Base-by-base conservation (phyloP, 2,797 vertebrate species). In the Xiphophorus birchmanni region DNA sequence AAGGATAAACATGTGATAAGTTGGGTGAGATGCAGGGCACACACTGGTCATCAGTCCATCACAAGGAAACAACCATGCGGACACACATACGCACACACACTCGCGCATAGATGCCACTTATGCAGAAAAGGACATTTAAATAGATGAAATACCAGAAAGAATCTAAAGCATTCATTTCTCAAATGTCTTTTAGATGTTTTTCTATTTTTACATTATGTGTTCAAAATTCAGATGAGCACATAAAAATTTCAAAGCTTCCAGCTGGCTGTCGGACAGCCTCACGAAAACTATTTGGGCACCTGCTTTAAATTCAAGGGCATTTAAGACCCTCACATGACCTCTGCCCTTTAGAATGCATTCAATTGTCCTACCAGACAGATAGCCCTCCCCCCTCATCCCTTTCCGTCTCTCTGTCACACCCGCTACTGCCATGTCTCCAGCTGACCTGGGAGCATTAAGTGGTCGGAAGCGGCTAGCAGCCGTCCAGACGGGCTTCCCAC, bases 381-480 rank as follows among this genome's bases (percentile, higher is more conserved):
- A 84, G 77, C 83, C 88, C 90, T 88, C 78, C 65, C 37, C 75
- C 50, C 76, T 52, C n/a, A 1, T 10, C 69, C 44, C 44, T 80
- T 81, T 80, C 73, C 65, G 78, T 44, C 69, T 75, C 80, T 73
- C 77, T 23, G 32, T 89, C 21, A 1, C 85, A 75, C 79, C 86
- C 88, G 78, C 78, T 63, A 44, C 84, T 77, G 82, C 81, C 85
- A 10, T 90, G 83, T 90, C 86, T 87, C 87, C 93, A 95, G 90
- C 91, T 93, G 93, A 95, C 91, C 85, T 86, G 85, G 88, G 86
- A 86, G 89, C 91, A 91, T 94, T 94, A 91, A 91, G 90, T 90
- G 86, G 91, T 91, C 85, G 48, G 3, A 44, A 81, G 82, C 79
- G 92, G 85, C 82, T 80, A 88, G 85, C 91, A 91, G 91, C 87